Percentiles rank a stretch among this genome's conserved stretches.
Evolutionary conservation across 1,140 invertebrate genomes (phyloP).

Genomic region (Caenorhabditis remanei): DNA sequence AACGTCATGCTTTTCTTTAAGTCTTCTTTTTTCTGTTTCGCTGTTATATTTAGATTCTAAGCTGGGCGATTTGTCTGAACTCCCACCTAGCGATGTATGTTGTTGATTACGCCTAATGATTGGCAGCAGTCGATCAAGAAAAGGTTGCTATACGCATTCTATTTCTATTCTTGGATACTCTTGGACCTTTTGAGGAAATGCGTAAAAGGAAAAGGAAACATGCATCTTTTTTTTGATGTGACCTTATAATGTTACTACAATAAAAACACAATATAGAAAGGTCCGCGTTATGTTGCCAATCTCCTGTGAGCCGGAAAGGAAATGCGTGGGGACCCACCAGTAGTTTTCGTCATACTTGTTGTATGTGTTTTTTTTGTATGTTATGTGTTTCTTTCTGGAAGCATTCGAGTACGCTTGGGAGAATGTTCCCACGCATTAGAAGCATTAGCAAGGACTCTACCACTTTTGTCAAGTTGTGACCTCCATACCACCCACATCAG

Average conservation of each 20-base stretch:
- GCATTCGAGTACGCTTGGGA: background rate
- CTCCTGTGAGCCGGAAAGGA: conserved; percentile 32
- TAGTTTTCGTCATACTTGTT: background rate
- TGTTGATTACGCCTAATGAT: background rate
- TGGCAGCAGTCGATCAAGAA: background rate
- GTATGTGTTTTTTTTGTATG: conserved; percentile 25
- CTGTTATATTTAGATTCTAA: background rate
- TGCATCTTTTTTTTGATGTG: conserved; percentile 10
- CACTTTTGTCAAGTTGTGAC: background rate
- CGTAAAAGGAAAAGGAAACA: conserved; percentile 26
- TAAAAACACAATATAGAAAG: conserved; percentile 53
- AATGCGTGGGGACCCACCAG: conserved; percentile 31
- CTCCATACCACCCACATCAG: background rate
- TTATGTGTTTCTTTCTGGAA: background rate
- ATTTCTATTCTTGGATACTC: conserved; percentile 4
- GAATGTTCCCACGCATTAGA: conserved; percentile 20
- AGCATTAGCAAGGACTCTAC: background rate
- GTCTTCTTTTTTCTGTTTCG: conserved; percentile 31
- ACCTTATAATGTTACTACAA: conserved; percentile 47
- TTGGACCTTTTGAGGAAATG: background rate
- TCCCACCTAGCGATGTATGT: background rate
- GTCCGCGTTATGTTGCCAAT: conserved; percentile 34
- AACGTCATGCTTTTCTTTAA: conserved; percentile 4
- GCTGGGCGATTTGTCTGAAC: background rate
- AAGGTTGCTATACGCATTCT: background rate